These are phyloP conservation scores for Fregetta grallaria DNA, from an alignment of 2,113 vertebrate genomes.

Conservation along the genomic window DNA sequence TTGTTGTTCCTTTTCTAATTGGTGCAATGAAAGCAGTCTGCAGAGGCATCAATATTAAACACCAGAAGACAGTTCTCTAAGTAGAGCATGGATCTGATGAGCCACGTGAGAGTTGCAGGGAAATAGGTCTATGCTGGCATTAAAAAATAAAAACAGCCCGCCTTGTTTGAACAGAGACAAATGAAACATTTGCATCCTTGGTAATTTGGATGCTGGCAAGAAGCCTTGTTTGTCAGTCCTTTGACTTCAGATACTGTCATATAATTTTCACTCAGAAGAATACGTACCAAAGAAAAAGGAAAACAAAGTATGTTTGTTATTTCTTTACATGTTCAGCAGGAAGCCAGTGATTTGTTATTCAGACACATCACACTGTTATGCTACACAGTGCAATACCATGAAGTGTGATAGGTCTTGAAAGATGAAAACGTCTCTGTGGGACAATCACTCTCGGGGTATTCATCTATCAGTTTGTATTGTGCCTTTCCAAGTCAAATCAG, in stretches of 20 bases:
- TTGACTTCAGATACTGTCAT: not conserved
- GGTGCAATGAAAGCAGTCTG: not conserved
- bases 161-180: not conserved
- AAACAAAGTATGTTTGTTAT: slow-evolving; percentile 4
- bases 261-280: not conserved
- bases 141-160: not conserved
- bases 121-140: not conserved
- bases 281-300: not conserved
- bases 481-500: slow-evolving; percentile 19
- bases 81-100: not conserved
- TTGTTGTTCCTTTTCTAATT: not conserved
- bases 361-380: not conserved
- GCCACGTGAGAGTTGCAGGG: not conserved
- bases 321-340: not conserved
- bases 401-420: slow-evolving; percentile 41
- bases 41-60: slow-evolving; percentile 20
- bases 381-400: not conserved
- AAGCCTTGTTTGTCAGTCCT: slow-evolving; percentile 20
- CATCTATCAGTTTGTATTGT: not conserved
- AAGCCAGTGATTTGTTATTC: slow-evolving; percentile 46
- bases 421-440: slow-evolving; percentile 21
- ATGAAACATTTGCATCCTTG: not conserved
- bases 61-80: slow-evolving; percentile 1
- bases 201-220: slow-evolving; percentile 20
- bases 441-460: not conserved